Evolutionary conservation across 2,113 vertebrate species (phyloP).

Genomic region (Chaenogobius annularis): DNA sequence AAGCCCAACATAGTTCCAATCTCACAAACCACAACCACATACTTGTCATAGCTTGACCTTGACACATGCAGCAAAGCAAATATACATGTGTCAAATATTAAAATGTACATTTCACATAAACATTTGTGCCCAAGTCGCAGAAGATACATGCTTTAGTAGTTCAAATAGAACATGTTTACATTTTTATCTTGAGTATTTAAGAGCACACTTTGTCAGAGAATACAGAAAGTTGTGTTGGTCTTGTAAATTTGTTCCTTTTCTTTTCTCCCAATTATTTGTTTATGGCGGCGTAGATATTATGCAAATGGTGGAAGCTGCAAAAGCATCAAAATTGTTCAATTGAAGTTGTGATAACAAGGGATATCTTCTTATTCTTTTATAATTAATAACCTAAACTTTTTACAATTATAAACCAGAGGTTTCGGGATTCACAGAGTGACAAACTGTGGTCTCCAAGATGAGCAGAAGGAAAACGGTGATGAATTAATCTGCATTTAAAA

Average conservation of each 20-base stretch:
- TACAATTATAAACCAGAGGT: too few relatives aligned
- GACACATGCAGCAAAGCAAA: not conserved
- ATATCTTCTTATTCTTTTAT: not conserved
- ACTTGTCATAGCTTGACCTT: not conserved
- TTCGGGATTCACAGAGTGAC: too few relatives aligned
- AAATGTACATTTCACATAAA: too few relatives aligned
- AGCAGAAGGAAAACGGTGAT: too few relatives aligned
- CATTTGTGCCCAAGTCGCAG: too few relatives aligned
- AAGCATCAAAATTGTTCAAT: not conserved
- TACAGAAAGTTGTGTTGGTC: not conserved
- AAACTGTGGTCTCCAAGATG: too few relatives aligned
- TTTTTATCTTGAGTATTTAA: not conserved
- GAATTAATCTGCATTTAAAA: too few relatives aligned
- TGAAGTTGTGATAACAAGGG: constrained; percentile 1
- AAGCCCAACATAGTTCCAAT: constrained; percentile 12
- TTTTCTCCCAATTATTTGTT: not conserved
- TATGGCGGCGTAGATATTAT: not conserved
- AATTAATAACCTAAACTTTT: constrained; percentile 27
- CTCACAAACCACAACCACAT: not conserved
- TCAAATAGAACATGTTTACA: too few relatives aligned
- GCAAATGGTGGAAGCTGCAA: not conserved
- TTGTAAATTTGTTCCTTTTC: too few relatives aligned
- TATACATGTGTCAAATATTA: not conserved
- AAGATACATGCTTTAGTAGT: too few relatives aligned
- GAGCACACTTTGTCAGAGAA: not conserved